A percentile compares a stretch with the other conserved stretches of the same genome.
Evolutionary conservation across 2,888 invertebrate species (phyloP).

Genomic region (Meteorus cinctellus): DNA sequence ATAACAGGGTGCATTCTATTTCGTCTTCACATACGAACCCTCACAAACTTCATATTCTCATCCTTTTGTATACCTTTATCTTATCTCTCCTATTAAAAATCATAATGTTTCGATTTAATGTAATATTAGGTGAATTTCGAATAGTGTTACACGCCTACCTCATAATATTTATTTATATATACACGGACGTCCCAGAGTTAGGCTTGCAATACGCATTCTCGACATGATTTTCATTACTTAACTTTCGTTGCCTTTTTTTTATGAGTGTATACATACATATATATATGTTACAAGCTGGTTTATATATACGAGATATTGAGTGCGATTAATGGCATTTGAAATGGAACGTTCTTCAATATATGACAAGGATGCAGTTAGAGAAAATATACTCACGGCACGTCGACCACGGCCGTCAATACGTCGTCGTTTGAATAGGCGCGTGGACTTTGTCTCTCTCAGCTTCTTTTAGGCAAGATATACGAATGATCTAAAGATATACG

Average conservation of each 20-base stretch:
- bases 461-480: constrained; percentile 13
- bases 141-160: not conserved
- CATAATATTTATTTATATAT: not conserved
- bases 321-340: not conserved
- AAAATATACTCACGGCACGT: not conserved
- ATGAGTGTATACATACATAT: not conserved
- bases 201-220: not conserved
- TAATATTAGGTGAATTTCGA: not conserved
- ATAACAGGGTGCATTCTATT: not conserved
- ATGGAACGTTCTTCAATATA: not conserved
- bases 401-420: not conserved
- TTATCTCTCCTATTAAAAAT: not conserved
- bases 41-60: not conserved
- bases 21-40: no score
- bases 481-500: constrained; percentile 17
- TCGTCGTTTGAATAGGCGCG: not conserved
- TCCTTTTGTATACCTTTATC: not conserved
- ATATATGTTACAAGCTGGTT: not conserved
- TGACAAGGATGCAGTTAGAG: not conserved
- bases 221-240: not conserved
- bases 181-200: not conserved
- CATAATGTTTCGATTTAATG: not conserved
- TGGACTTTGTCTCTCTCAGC: constrained; percentile 15
- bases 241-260: no score
- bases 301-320: not conserved